Evolutionary conservation across 2,888 invertebrate species (phyloP).

Genomic region (Drosophila longiperda): DNA sequence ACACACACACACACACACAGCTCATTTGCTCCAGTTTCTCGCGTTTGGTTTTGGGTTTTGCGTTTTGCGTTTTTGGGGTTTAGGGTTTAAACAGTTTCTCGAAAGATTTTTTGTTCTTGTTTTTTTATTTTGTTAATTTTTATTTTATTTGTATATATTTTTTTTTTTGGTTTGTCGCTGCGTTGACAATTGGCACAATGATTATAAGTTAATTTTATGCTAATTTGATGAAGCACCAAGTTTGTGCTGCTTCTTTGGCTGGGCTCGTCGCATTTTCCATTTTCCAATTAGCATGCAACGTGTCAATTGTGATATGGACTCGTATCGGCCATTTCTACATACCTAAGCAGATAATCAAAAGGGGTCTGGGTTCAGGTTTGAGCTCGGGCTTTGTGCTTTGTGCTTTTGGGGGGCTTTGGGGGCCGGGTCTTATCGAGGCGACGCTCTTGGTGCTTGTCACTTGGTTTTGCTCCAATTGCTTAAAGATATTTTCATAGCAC

Average conservation of each 20-base stretch:
- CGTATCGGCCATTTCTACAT: conserved; percentile 35
- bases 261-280: conserved; percentile 29
- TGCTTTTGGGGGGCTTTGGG: conserved; percentile 3
- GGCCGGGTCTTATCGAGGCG: conserved; percentile 30
- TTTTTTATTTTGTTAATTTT: not conserved
- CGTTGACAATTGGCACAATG: conserved; percentile 64
- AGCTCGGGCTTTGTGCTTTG: not conserved
- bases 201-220: conserved; percentile 78
- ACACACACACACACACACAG: conserved; percentile 24
- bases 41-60: conserved; percentile 7
- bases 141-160: conserved; percentile 6
- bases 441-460: conserved; percentile 31
- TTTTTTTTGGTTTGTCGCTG: conserved; percentile 5
- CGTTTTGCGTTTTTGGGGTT: conserved; percentile 6
- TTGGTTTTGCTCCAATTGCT: conserved; percentile 71
- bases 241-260: conserved; percentile 6
- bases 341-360: conserved; percentile 29
- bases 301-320: conserved; percentile 38
- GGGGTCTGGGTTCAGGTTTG: conserved; percentile 17
- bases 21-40: conserved; percentile 62
- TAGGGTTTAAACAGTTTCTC: conserved; percentile 46
- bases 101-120: conserved; percentile 25
- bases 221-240: conserved; percentile 57
- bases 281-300: conserved; percentile 70
- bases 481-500: conserved; percentile 53